Conservation (phyloP, 2,113 vertebrate genomes). For the Tonatia bakeri region DNA sequence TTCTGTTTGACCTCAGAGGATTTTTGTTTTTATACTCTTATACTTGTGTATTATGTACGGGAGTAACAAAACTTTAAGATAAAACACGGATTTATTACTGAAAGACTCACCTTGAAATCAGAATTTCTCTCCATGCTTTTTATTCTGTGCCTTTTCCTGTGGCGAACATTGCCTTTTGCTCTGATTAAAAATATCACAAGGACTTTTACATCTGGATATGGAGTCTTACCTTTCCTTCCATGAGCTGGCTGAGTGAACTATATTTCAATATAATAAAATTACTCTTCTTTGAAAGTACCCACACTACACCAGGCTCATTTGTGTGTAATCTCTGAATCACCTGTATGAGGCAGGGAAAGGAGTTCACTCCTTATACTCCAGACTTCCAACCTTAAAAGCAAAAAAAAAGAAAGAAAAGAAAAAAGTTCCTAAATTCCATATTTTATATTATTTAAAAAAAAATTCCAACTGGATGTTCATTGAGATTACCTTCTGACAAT, state of each 20-base stretch:
- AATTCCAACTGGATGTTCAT: not conserved
- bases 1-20: not conserved
- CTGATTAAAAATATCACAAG: not conserved
- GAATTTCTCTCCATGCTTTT: not conserved
- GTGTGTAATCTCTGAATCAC: not conserved
- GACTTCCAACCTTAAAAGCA: not conserved
- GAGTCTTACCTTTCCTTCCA: not conserved
- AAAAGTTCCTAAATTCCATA: not conserved
- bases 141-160: not conserved
- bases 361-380: not conserved
- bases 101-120: not conserved
- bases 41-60: not conserved
- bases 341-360: not conserved
- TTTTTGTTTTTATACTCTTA: not conserved
- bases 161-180: not conserved
- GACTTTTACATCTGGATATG: not conserved
- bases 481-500: not conserved
- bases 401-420: too few species aligned
- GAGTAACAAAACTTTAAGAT: not conserved
- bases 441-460: not conserved
- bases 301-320: not conserved
- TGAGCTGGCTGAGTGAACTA: not conserved
- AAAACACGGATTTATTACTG: not conserved
- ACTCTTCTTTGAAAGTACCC: not conserved
- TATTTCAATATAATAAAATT: not conserved